phyloP scores from a whole-genome alignment of 2,888 invertebrate genomes.

The Tetrapedia diversipes region DNA sequence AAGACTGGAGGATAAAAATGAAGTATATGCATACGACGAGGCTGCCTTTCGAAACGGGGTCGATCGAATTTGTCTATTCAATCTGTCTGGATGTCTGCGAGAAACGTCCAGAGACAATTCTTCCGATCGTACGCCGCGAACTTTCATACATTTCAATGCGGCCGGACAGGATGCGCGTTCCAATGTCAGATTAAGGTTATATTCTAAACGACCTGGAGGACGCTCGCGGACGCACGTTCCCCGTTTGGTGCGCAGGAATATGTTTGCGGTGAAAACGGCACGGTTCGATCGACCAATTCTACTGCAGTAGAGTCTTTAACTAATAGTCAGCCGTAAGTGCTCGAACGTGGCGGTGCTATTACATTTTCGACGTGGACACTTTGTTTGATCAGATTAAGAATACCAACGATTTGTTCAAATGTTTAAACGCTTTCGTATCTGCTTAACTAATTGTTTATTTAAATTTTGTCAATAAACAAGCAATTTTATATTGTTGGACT shows the following conservation, averaged over 20 bases:
- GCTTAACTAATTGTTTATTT: too few species aligned
- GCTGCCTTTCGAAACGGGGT: conserved; percentile 51
- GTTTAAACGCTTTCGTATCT: too few species aligned
- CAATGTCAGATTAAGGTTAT: conserved; percentile 52
- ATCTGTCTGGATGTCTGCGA: conserved; percentile 36
- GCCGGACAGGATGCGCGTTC: conserved; percentile 49
- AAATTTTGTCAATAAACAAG: too few species aligned
- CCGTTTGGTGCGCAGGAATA: neutral
- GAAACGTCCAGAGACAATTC: conserved; percentile 8
- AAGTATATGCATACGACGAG: too few species aligned
- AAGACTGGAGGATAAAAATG: too few species aligned
- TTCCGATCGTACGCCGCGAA: conserved; percentile 18
- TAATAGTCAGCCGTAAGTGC: too few species aligned
- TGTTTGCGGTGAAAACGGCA: neutral
- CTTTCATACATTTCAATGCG: conserved; percentile 46
- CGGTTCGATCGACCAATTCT: neutral
- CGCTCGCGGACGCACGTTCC: neutral
- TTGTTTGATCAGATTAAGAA: too few species aligned
- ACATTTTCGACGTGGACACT: too few species aligned
- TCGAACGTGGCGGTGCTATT: too few species aligned
- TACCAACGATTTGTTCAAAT: too few species aligned
- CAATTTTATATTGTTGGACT: too few species aligned
- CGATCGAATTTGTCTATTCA: conserved; percentile 55
- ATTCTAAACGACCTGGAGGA: conserved; percentile 26
- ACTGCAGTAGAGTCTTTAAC: too few species aligned